phyloP scores from a whole-genome alignment of 1,140 invertebrate genomes.

The Acromyrmex heyeri region DNA sequence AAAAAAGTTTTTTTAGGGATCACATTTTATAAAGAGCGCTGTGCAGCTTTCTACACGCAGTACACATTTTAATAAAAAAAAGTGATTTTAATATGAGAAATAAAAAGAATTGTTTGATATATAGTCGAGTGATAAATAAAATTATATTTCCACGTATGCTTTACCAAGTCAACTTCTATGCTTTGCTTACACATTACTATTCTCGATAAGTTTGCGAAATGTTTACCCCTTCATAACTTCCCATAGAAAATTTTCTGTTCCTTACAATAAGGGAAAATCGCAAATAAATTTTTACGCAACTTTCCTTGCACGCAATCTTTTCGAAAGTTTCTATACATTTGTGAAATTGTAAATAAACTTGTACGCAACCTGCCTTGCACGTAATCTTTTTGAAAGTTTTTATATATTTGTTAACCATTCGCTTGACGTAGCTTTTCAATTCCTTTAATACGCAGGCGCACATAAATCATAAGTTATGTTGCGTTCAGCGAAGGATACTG shows the following conservation, averaged over 20 bases:
- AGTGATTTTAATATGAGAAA: background rate
- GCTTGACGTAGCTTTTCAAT: constrained; percentile 5
- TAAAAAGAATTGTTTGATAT: background rate
- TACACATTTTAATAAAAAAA: background rate
- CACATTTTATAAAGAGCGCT: background rate
- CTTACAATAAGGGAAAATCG: background rate
- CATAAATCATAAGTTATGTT: background rate
- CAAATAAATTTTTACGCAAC: no score
- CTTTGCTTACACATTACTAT: background rate
- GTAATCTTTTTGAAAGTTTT: constrained; percentile 9
- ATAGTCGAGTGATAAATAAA: background rate
- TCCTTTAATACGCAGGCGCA: background rate
- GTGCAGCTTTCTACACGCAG: background rate
- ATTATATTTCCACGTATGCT: background rate
- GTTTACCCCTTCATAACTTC: background rate
- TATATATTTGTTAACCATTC: background rate
- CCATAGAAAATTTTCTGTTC: background rate
- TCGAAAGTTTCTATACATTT: no score
- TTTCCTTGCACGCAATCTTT: no score
- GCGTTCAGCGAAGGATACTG: background rate
- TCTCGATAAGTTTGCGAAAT: background rate
- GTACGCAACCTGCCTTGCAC: background rate
- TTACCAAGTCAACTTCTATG: background rate
- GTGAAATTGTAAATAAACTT: no score
- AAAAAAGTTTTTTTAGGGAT: no score